Conservation (phyloP, 2,113 vertebrate genomes). For the Pithys albifrons region DNA sequence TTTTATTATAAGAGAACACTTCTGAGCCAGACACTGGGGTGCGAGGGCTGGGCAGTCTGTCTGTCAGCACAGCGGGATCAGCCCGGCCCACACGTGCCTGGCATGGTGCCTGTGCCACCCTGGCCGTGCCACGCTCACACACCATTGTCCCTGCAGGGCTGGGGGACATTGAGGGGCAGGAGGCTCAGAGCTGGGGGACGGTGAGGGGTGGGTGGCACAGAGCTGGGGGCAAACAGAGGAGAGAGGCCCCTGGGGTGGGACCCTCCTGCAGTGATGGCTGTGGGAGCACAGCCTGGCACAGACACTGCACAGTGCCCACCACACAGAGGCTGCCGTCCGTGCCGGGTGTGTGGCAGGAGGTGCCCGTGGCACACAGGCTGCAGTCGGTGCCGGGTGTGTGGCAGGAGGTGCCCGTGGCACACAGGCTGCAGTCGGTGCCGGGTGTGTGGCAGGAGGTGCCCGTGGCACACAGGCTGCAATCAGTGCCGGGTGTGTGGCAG, state of each 20-base stretch:
- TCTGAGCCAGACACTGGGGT: neutral
- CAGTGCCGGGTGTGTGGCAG: too few species aligned
- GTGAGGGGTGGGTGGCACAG: rapidly evolving
- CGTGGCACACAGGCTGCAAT: too few species aligned
- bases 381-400: too few species aligned
- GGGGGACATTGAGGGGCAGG: rapidly evolving
- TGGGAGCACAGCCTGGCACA: neutral
- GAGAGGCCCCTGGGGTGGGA: neutral
- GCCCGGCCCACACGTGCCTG: rapidly evolving
- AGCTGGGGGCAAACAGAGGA: neutral
- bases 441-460: too few species aligned
- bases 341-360: too few species aligned
- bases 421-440: too few species aligned
- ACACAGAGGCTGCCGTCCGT: too few species aligned
- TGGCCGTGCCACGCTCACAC: neutral
- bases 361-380: too few species aligned
- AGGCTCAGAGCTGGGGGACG: neutral
- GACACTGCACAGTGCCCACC: rapidly evolving
- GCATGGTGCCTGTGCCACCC: neutral
- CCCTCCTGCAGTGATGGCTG: rapidly evolving
- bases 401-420: too few species aligned
- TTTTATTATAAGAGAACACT: neutral
- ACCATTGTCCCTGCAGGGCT: neutral
- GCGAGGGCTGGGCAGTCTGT: neutral
- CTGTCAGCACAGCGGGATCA: rapidly evolving